These are phyloP conservation scores for Ceratotherium simum DNA, from an alignment of 2,113 vertebrate genomes.

Conservation along the genomic window DNA sequence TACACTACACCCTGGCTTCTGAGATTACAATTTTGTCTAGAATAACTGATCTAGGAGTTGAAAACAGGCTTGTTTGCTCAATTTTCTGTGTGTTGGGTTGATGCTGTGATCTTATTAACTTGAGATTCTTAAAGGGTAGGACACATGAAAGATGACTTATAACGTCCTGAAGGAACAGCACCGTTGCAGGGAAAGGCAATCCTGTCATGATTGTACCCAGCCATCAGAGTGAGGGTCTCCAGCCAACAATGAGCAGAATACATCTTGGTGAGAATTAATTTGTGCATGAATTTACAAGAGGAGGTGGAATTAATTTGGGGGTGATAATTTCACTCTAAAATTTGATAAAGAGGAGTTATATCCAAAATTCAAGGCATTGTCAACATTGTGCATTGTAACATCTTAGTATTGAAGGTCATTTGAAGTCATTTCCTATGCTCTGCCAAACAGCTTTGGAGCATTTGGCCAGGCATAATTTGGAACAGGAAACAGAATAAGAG, in stretches of 20 bases:
- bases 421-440: no score
- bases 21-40: background rate
- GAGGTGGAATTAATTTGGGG: background rate
- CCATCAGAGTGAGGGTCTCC: background rate
- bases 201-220: background rate
- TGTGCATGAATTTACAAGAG: background rate
- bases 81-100: background rate
- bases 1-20: no score
- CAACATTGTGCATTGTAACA: no score
- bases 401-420: no score
- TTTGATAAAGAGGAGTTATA: background rate
- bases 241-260: background rate
- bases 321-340: background rate
- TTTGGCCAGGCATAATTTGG: no score
- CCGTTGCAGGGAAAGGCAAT: background rate
- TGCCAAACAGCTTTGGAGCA: no score
- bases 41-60: background rate
- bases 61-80: background rate
- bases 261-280: background rate
- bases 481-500: no score
- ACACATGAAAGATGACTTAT: background rate
- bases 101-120: background rate
- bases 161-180: background rate
- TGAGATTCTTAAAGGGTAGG: background rate
- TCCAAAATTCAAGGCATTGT: background rate